Percentiles rank a stretch among this genome's conserved stretches.
Evolutionary conservation across 2,888 invertebrate genomes (phyloP).

Genomic region (Lucinisca nassula): DNA sequence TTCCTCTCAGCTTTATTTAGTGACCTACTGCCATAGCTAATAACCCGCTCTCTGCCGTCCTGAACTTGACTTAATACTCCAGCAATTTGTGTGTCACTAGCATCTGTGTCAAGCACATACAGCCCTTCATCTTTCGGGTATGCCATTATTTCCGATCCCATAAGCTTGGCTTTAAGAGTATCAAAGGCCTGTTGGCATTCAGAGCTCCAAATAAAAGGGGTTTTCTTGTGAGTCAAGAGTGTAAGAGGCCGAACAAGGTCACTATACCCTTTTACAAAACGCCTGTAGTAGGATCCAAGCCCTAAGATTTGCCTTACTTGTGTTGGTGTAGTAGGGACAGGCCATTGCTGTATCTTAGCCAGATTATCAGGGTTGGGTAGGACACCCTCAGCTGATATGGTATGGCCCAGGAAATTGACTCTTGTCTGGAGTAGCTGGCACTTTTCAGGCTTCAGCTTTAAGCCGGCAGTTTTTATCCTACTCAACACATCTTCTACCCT

Average conservation of each 20-base stretch:
- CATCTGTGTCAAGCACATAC: conserved; percentile 72
- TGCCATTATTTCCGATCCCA: no score
- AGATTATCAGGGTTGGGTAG: conserved; percentile 40
- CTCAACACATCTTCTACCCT: conserved; percentile 51
- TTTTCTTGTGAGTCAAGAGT: no score
- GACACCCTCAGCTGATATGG: conserved; percentile 49
- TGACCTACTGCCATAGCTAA: conserved; percentile 59
- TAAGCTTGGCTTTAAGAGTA: no score
- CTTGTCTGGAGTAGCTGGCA: conserved; percentile 47
- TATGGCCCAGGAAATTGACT: conserved; percentile 54
- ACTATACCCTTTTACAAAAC: conserved; percentile 20
- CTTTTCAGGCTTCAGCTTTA: conserved; percentile 60
- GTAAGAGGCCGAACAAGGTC: conserved; percentile 7
- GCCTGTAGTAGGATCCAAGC: conserved; percentile 54
- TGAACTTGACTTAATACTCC: conserved; percentile 64
- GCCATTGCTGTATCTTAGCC: conserved; percentile 21
- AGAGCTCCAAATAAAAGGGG: no score
- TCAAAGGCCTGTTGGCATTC: no score
- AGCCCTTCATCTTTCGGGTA: conserved; percentile 53
- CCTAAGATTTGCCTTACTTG: conserved; percentile 51
- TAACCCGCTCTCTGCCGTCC: conserved; percentile 65
- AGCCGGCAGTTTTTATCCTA: conserved; percentile 33
- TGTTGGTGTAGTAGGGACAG: conserved; percentile 32
- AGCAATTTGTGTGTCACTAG: conserved; percentile 66
- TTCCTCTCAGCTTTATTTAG: conserved; percentile 46